Conservation (phyloP, 2,888 invertebrate species). For the Toxonevra muliebris region DNA sequence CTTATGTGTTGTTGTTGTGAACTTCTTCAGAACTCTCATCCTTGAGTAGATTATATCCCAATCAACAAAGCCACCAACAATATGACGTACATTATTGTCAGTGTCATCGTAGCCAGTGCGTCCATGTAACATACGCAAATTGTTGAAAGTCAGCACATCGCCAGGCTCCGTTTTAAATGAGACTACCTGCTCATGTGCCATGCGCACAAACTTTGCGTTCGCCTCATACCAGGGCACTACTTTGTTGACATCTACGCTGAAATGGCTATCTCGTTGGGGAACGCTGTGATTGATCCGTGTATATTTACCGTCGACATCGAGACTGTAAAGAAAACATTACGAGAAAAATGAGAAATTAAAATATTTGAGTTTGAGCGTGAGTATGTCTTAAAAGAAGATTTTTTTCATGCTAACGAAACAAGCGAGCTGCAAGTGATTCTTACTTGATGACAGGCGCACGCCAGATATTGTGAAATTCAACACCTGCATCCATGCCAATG, state of each 20-base stretch:
- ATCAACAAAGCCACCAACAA: constrained; percentile 80
- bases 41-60: constrained; percentile 82
- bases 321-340: constrained; percentile 44
- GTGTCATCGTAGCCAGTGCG: constrained; percentile 73
- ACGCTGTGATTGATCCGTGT: constrained; percentile 76
- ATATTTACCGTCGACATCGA: constrained; percentile 67
- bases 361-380: too few species aligned
- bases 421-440: constrained; percentile 39
- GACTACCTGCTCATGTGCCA: constrained; percentile 72
- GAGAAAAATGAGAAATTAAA: background rate
- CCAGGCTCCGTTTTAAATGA: constrained; percentile 73
- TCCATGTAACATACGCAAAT: constrained; percentile 77
- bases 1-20: too few species aligned
- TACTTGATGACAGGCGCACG: constrained; percentile 73
- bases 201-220: constrained; percentile 70
- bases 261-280: constrained; percentile 77
- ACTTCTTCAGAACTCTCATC: constrained; percentile 61
- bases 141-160: constrained; percentile 78
- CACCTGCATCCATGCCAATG: constrained; percentile 72
- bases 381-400: too few species aligned
- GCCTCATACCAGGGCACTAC: constrained; percentile 77
- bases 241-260: constrained; percentile 69
- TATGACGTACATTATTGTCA: constrained; percentile 67
- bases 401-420: too few species aligned
- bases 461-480: constrained; percentile 72